Percentiles rank a stretch among this genome's conserved stretches.
phyloP scores from a whole-genome alignment of 2,797 vertebrate genomes.

The Allobates femoralis region DNA sequence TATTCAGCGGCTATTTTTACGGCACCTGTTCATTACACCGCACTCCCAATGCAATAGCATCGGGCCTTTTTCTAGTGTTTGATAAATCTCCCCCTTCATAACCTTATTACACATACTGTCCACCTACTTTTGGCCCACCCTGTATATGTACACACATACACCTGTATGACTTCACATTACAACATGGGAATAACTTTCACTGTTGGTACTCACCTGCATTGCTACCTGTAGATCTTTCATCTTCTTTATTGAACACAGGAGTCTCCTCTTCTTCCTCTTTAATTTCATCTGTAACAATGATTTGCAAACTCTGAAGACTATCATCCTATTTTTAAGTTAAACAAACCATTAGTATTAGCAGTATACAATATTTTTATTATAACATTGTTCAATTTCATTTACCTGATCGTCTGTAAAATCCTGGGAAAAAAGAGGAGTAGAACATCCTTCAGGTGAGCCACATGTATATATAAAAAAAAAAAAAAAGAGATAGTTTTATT shows the following conservation, averaged over 20 bases:
- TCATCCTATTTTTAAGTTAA: not conserved
- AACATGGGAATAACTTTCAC: not conserved
- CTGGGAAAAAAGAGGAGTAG: not conserved
- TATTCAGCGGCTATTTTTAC: too few relatives aligned
- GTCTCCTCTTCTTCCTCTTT: constrained; percentile 14
- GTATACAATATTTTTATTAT: not conserved
- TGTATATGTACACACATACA: too few relatives aligned
- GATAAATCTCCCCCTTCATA: too few relatives aligned
- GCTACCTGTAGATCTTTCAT: not conserved
- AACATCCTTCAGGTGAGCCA: not conserved
- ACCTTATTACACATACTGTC: too few relatives aligned
- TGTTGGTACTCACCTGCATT: not conserved
- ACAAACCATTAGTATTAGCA: not conserved
- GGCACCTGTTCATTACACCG: too few relatives aligned
- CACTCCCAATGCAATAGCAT: too few relatives aligned
- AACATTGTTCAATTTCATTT: not conserved
- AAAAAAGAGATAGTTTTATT: not conserved
- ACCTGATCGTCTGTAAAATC: not conserved
- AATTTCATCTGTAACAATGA: not conserved
- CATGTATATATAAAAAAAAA: too few relatives aligned
- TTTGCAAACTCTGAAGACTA: not conserved
- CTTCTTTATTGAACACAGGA: not conserved
- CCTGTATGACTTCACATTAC: too few relatives aligned
- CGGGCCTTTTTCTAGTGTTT: too few relatives aligned
- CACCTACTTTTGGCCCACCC: too few relatives aligned